Evolutionary conservation across 2,888 invertebrate genomes (phyloP).

Genomic region (Bruchidius siliquastri): DNA sequence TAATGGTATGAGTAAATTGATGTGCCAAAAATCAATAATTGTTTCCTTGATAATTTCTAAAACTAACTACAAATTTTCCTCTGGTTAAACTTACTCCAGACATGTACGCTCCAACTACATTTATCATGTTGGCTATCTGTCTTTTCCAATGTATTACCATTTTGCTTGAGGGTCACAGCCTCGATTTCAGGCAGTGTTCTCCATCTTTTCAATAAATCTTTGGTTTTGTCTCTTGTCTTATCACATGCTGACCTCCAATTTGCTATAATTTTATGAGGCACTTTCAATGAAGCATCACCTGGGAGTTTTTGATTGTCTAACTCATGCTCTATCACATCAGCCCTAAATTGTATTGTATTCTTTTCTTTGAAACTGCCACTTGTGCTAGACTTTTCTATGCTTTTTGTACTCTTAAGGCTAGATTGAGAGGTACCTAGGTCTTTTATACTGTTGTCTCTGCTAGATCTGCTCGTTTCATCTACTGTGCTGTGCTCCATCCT

Average conservation of each 20-base stretch:
- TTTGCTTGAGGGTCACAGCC: conserved; percentile 44
- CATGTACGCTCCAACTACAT: conserved; percentile 71
- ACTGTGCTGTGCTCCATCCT: conserved; percentile 36
- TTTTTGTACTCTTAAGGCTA: conserved; percentile 43
- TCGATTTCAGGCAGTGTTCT: conserved; percentile 60
- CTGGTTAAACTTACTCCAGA: conserved; percentile 60
- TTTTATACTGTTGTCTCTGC: conserved; percentile 40
- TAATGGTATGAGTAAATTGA: no score
- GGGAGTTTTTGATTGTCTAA: conserved; percentile 36
- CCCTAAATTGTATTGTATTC: conserved; percentile 43
- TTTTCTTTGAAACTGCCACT: conserved; percentile 44
- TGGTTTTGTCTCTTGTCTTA: conserved; percentile 69
- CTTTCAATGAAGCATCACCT: conserved; percentile 52
- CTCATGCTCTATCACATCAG: conserved; percentile 26
- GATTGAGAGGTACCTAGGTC: conserved; percentile 39
- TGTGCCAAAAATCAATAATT: no score
- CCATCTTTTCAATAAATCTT: conserved; percentile 68
- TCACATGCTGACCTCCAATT: conserved; percentile 74
- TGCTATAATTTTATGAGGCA: conserved; percentile 66
- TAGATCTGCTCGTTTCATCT: conserved; percentile 34
- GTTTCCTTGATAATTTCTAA: background rate
- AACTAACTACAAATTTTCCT: background rate
- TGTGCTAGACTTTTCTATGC: conserved; percentile 40
- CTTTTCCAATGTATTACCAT: conserved; percentile 42
- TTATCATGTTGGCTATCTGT: conserved; percentile 47